Evolutionary conservation across 2,888 invertebrate species (phyloP), one percentile per base, ranked within the genome.

Genomic region (Luperina testacea): DNA sequence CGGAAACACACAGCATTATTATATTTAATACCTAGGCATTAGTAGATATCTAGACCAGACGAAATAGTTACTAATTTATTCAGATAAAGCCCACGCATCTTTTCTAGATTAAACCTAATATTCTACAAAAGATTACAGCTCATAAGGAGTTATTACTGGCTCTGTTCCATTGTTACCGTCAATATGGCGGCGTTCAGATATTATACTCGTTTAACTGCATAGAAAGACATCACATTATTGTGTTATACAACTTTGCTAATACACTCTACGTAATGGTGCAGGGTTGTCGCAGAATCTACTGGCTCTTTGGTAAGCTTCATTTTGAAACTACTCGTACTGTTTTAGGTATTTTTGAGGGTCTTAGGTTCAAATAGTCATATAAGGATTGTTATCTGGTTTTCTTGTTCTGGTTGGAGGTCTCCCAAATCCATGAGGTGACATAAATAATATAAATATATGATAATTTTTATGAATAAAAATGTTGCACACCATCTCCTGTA

Each of bases 241-340:
- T 81, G 81, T 88, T 89, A 89, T 88, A 88, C 88, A 88, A 88
- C 88, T 73, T 75, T 74, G 73, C 61, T 87, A 80, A 81, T 81
- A 89, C 82, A 80, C 75, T 76, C 65, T 73, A 78, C 86, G 83
- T 85, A 85, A 82, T 78, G 8, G 17, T 9, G 6, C 67, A 83
- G 81, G 87, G 87, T 65, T 87, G 83, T 13, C 67, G 20, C 45
- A 1, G 11, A n/a, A 42, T 59, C 38, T 9, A 53, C 24, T 17
- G 45, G n/a, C 6, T n/a, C 17, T 69, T 48, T 2, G 2, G 17
- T 15, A 45, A 15, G 6, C 11, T 27, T 38, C 0, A 20, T 79
- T 45, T 53, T 57, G 9, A 20, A 45, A 27, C 4, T 9, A 27
- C n/a, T n/a, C n/a, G n/a, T n/a, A n/a, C 11, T 75, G 0, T 11